Evolutionary conservation across 2,888 invertebrate genomes (phyloP).

Genomic region (Chirona hameri): DNA sequence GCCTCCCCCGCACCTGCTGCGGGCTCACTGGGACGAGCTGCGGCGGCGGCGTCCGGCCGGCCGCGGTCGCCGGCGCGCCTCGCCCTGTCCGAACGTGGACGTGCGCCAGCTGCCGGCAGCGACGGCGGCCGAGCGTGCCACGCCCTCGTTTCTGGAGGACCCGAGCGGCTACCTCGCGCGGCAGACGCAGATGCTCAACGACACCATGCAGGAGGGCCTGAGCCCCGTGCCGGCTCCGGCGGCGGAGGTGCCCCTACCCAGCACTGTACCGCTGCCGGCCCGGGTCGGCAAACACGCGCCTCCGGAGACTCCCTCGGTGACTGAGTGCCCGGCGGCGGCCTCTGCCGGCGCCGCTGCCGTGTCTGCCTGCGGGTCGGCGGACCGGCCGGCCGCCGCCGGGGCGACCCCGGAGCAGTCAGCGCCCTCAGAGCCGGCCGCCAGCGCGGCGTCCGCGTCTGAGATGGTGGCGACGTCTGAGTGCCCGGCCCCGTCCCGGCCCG

Average conservation of each 20-base stretch:
- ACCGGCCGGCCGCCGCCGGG: neutral
- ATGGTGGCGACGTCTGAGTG: no score
- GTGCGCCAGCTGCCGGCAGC: constrained; percentile 1
- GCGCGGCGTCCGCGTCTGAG: neutral
- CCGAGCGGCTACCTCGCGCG: constrained; percentile 86
- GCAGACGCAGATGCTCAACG: constrained; percentile 80
- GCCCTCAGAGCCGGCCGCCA: neutral
- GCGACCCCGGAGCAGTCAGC: neutral
- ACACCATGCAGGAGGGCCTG: constrained; percentile 56
- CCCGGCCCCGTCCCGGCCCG: neutral
- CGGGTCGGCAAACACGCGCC: neutral
- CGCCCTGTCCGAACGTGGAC: neutral
- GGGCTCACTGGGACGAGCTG: constrained; percentile 52
- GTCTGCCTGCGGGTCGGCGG: no score
- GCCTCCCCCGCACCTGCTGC: constrained; percentile 52
- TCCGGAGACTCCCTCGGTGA: neutral
- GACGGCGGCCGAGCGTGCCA: neutral
- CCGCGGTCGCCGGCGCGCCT: constrained; percentile 32
- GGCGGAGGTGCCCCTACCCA: neutral
- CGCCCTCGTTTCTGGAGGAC: constrained; percentile 83
- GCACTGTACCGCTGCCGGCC: neutral
- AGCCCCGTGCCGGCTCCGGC: neutral
- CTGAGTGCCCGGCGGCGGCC: no score
- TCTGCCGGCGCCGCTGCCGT: no score
- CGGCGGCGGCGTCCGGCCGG: constrained; percentile 12